These are phyloP conservation scores for Cettia cetti DNA, from an alignment of 2,113 vertebrate species.

Conservation along the genomic window DNA sequence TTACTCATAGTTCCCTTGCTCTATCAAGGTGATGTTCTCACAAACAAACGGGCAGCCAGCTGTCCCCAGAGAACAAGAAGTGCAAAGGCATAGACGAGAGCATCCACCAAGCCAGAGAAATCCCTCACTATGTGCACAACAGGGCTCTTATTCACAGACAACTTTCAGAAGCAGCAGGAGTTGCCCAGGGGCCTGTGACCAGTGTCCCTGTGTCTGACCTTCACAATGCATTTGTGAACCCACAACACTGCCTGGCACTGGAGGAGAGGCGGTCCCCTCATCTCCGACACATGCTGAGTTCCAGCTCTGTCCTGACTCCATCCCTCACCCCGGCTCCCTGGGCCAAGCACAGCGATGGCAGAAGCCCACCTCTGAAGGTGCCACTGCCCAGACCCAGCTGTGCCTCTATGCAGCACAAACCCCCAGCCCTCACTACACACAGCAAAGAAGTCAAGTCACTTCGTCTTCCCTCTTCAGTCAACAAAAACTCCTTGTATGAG, in stretches of 20 bases:
- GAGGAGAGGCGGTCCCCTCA: not conserved
- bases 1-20: not conserved
- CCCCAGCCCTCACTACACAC: not conserved
- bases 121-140: not conserved
- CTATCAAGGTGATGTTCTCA: not conserved
- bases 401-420: not conserved
- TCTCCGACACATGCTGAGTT: not conserved
- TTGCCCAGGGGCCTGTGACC: not conserved
- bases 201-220: not conserved
- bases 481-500: not conserved
- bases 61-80: not conserved
- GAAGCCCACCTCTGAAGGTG: not conserved
- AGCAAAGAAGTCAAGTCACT: not conserved
- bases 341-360: accelerated
- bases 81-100: not conserved
- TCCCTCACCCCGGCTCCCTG: not conserved
- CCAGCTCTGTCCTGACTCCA: not conserved
- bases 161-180: not conserved
- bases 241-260: accelerated
- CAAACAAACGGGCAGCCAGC: not conserved
- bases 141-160: not conserved
- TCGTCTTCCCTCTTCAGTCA: not conserved
- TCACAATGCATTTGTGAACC: not conserved
- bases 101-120: not conserved
- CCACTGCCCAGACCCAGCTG: not conserved